phyloP scores from a whole-genome alignment of 2,888 invertebrate species.

The Lysandra coridon region DNA sequence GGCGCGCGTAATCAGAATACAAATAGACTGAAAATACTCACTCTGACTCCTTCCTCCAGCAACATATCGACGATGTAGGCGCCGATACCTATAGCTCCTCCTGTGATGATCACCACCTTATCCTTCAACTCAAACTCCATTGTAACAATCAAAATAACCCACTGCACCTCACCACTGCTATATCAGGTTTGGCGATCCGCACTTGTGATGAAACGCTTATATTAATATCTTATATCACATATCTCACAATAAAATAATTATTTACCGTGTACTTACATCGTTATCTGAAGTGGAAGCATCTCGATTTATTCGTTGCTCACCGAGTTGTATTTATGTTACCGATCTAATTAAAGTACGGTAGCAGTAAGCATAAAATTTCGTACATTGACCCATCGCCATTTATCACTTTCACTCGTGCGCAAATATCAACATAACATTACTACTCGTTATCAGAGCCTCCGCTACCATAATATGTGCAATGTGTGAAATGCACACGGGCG shows the following conservation, averaged over 20 bases:
- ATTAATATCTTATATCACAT: background rate
- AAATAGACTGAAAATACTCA: conserved; percentile 35
- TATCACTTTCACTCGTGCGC: too few relatives aligned
- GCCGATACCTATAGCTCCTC: conserved; percentile 57
- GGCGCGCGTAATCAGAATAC: too few relatives aligned
- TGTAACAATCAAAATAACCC: background rate
- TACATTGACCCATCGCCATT: too few relatives aligned
- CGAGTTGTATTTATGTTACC: too few relatives aligned
- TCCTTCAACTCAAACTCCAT: conserved; percentile 50
- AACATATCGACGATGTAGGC: conserved; percentile 49
- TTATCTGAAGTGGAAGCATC: too few relatives aligned
- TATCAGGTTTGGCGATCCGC: background rate
- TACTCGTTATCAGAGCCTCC: too few relatives aligned
- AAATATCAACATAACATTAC: too few relatives aligned
- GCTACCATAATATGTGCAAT: too few relatives aligned
- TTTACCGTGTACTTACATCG: background rate
- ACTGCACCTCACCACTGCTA: background rate
- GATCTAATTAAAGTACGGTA: too few relatives aligned
- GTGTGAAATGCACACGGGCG: too few relatives aligned
- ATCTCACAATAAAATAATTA: background rate
- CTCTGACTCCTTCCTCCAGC: conserved; percentile 54
- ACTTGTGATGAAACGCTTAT: background rate
- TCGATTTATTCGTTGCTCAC: too few relatives aligned
- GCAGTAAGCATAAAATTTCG: too few relatives aligned
- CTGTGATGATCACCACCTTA: conserved; percentile 56